Conservation (phyloP, 2,888 invertebrate genomes). For the Tenthredo livida region DNA sequence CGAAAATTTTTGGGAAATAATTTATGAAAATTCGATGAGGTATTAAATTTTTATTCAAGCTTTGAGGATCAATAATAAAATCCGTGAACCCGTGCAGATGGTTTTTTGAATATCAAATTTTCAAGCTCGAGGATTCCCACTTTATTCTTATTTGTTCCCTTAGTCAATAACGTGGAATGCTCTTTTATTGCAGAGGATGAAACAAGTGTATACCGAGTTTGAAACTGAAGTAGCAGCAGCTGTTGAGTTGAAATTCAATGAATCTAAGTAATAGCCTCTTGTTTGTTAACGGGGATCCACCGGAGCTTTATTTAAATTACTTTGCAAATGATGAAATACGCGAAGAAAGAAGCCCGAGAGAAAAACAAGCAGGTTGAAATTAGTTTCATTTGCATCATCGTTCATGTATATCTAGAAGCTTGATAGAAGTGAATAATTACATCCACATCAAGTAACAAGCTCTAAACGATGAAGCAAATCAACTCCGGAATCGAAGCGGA, state of each 20-base stretch:
- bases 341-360: background rate
- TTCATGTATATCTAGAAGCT: background rate
- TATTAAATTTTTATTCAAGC: too few relatives aligned
- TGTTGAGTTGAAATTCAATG: conserved; percentile 24
- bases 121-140: background rate
- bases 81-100: background rate
- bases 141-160: background rate
- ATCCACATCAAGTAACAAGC: background rate
- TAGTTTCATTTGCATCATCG: conserved; percentile 12
- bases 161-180: background rate
- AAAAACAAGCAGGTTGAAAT: background rate
- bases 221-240: background rate
- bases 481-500: background rate
- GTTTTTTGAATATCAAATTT: background rate
- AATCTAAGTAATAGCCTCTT: conserved; percentile 29
- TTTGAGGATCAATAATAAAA: background rate
- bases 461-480: background rate
- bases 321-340: conserved; percentile 1
- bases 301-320: conserved; percentile 25
- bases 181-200: conserved; percentile 8
- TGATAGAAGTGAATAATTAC: background rate
- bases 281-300: conserved; percentile 29
- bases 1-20: background rate
- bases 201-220: background rate
- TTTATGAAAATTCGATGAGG: background rate